Base-by-base conservation (phyloP, 2,888 invertebrate genomes). In the Tuta absoluta region DNA sequence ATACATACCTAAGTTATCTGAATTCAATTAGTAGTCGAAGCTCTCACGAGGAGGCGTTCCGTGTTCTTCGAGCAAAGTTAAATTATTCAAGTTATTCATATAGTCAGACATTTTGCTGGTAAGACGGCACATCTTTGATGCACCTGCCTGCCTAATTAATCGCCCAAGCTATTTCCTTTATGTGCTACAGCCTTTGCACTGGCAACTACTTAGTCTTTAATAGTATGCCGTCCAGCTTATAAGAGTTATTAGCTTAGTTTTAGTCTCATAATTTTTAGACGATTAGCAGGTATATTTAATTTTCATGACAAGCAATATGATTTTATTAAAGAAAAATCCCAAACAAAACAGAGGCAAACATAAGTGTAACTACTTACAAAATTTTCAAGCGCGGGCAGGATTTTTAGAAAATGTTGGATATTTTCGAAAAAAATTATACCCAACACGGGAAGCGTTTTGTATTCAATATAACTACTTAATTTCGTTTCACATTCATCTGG, bases 131-230 rank as follows among this genome's bases (percentile, higher is more conserved):
- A 62, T 62, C 72, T 76, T 76, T 76, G 72, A 72, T 80, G 77
- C 82, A 82, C 82, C 81, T 83, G 81, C 73, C 72, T 74, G 70
- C 75, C 74, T 80, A 77, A 81, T 82, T 80, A 80, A 80, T 81
- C 70, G 71, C 71, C 76, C 72, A 69, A 72, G 51, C 21, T 51
- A 71, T 75, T 58, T 68, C 71, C 66, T 76, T 73, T 75, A 66
- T 67, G 70, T 75, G 71, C 72, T 61, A 19, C 48, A 61, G 48
- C 41, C 24, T 59, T 37, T 59, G 53, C 24, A 56, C 56, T 56
- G 56, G 24, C 19, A 21, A 45, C 23, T 19, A 28, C 12, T 33
- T 12, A 21, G 38, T 58, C 38, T 19, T 38, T 57, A 8, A 57
- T 59, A 58, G 37, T 58, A 41, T 41, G 59, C 59, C 57, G n/a